These are phyloP conservation scores for Stictocephala bisonia DNA, from an alignment of 2,888 invertebrate species.

Conservation along the genomic window DNA sequence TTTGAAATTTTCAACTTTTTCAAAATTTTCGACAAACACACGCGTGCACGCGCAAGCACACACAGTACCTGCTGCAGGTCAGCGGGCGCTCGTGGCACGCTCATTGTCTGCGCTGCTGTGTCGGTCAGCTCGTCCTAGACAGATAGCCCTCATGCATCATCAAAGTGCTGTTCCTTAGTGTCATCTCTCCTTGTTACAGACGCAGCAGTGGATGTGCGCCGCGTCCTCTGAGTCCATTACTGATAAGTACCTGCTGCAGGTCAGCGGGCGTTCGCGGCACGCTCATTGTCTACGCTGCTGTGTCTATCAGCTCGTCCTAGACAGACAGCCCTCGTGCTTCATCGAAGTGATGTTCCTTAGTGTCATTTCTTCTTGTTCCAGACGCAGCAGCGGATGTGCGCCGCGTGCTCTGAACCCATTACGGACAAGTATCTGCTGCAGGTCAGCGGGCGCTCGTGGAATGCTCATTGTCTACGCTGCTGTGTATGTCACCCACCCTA, in stretches of 20 bases:
- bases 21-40: no score
- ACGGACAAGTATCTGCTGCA: slow-evolving; percentile 87
- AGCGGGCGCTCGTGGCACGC: slow-evolving; percentile 94
- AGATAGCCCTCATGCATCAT: slow-evolving; percentile 94
- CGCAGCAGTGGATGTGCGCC: slow-evolving; percentile 86
- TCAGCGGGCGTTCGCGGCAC: slow-evolving; percentile 94
- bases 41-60: no score
- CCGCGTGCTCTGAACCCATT: slow-evolving; percentile 87
- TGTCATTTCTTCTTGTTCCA: slow-evolving; percentile 67
- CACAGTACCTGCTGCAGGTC: slow-evolving; percentile 88
- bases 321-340: no score
- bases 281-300: slow-evolving; percentile 86
- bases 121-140: slow-evolving; percentile 89
- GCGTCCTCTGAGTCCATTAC: slow-evolving; percentile 88
- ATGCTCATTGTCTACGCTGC: slow-evolving; percentile 90
- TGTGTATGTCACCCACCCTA: no score
- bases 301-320: no score
- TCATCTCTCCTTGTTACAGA: slow-evolving; percentile 70
- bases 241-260: slow-evolving; percentile 88
- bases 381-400: slow-evolving; percentile 88
- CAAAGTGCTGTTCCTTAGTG: no score
- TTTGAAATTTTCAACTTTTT: no score
- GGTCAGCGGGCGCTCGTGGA: slow-evolving; percentile 94
- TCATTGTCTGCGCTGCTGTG: slow-evolving; percentile 89
- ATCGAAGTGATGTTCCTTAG: no score